Evolutionary conservation across 2,113 vertebrate genomes (phyloP), one percentile per base, ranked within the genome.

Genomic region (Semicossyphus pulcher): DNA sequence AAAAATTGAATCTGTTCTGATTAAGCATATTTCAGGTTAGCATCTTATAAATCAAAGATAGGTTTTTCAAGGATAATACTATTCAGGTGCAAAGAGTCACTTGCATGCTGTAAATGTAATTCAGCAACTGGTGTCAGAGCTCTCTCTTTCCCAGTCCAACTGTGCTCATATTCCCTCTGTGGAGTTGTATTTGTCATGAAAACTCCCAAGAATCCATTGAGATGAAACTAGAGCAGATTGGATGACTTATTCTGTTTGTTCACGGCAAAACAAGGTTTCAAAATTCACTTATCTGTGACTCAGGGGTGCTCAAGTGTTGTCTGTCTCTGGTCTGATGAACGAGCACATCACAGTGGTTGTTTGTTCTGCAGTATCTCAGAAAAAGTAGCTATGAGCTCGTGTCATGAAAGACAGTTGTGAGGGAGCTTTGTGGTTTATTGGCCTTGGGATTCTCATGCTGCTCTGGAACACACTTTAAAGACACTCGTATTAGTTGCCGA

Each of bases 231-330:
- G 31, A 72, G 58, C 73, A 73, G 48, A 65, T 72, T 67, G 72
- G 60, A 72, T 68, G 70, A 73, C 75, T 86, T 76, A 76, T 83
- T 78, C 72, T 73, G 80, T 83, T 84, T 81, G 81, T 78, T 86
- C 66, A 63, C 53, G 59, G 78, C 48, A 72, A 85, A 86, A 75
- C 59, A 53, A 76, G 72, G 60, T 78, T 72, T 86, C 57, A 73
- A 39, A 59, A 69, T 81, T 74, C 76, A 86, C 75, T 87, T 74
- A 72, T 80, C 78, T 72, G 62, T 36, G 83, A 86, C 75, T 86
- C 70, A 52, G 74, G 71, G 80, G 76, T 70, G 67, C 82, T 78
- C 65, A 58, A 69, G 54, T 70, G 76, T 59, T 74, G 61, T 66
- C 65, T 77, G 52, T 78, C 67, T 44, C 63, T 25, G 63, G 73